Evolutionary conservation across 2,797 vertebrate genomes (phyloP).

Genomic region (Pelobates cultripes): DNA sequence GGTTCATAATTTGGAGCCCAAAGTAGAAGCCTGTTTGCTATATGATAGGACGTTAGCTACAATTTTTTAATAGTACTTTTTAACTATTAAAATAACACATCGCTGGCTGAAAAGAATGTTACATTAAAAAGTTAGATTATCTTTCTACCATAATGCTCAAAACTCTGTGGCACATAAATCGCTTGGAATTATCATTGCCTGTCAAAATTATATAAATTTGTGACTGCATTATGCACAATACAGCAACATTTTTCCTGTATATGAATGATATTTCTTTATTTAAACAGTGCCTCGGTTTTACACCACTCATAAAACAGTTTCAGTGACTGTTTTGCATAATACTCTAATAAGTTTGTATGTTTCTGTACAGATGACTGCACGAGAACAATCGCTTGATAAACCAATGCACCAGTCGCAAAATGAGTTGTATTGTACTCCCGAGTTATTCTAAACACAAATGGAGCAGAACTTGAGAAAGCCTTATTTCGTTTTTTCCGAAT

Average conservation of each 20-base stretch:
- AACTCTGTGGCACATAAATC: constrained; percentile 36
- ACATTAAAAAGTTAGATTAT: constrained; percentile 5
- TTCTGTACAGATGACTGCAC: constrained; percentile 30
- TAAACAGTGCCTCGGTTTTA: constrained; percentile 41
- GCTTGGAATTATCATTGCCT: constrained; percentile 25
- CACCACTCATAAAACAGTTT: constrained; percentile 33
- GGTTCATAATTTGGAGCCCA: background rate
- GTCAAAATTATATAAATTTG: constrained; percentile 42
- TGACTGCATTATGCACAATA: constrained; percentile 40
- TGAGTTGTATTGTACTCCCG: background rate
- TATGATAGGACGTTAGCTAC: background rate
- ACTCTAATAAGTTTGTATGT: constrained; percentile 42
- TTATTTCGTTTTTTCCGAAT: background rate
- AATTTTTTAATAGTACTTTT: background rate
- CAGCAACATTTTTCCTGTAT: constrained; percentile 22
- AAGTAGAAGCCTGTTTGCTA: background rate
- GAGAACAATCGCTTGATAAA: constrained; percentile 30
- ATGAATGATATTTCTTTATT: constrained; percentile 48
- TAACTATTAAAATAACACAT: constrained; percentile 14
- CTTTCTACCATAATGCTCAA: constrained; percentile 2
- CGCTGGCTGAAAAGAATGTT: background rate
- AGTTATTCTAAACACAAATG: background rate
- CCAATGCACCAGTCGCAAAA: constrained; percentile 15
- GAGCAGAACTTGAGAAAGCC: background rate
- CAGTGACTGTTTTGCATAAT: constrained; percentile 46